Percentiles rank a stretch among this genome's conserved stretches.
Evolutionary conservation across 2,113 vertebrate species (phyloP).

Genomic region (Lucifuga dentata): DNA sequence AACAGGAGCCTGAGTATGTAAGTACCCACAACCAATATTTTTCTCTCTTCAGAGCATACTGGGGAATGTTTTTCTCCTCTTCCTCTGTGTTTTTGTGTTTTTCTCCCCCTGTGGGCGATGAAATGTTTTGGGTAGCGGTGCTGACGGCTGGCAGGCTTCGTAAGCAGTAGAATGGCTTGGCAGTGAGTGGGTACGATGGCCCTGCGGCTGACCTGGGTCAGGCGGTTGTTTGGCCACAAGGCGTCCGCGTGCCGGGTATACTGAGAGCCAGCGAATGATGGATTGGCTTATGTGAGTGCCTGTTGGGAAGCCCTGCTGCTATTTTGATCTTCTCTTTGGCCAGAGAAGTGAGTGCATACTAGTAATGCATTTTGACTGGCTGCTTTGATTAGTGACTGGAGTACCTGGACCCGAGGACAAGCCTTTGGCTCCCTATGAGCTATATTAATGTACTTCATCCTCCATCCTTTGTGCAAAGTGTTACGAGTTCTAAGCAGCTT

Average conservation of each 20-base stretch:
- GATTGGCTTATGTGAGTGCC: constrained; percentile 77
- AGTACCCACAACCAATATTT: constrained; percentile 77
- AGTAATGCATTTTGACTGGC: constrained; percentile 75
- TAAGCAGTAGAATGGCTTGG: constrained; percentile 68
- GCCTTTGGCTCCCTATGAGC: constrained; percentile 65
- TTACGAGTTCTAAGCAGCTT: constrained; percentile 70
- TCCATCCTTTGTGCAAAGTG: constrained; percentile 60
- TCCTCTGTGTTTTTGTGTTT: constrained; percentile 75
- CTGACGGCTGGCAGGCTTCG: constrained; percentile 65
- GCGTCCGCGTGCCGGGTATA: constrained; percentile 79
- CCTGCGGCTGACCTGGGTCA: constrained; percentile 80
- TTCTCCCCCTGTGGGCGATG: constrained; percentile 63
- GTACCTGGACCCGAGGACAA: constrained; percentile 69
- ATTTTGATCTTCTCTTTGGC: constrained; percentile 79
- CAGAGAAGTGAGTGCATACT: constrained; percentile 72
- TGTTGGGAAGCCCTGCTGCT: constrained; percentile 78
- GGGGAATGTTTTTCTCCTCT: constrained; percentile 73
- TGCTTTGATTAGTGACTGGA: constrained; percentile 79
- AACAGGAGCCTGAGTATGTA: constrained; percentile 92
- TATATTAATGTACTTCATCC: constrained; percentile 66
- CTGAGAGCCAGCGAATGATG: constrained; percentile 75
- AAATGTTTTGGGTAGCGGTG: constrained; percentile 74
- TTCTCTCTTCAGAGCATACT: constrained; percentile 53
- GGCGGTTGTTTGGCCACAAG: constrained; percentile 80
- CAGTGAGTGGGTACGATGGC: constrained; percentile 69